Evolutionary conservation across 2,797 vertebrate genomes (phyloP).

Genomic region (Denticeps clupeoides): DNA sequence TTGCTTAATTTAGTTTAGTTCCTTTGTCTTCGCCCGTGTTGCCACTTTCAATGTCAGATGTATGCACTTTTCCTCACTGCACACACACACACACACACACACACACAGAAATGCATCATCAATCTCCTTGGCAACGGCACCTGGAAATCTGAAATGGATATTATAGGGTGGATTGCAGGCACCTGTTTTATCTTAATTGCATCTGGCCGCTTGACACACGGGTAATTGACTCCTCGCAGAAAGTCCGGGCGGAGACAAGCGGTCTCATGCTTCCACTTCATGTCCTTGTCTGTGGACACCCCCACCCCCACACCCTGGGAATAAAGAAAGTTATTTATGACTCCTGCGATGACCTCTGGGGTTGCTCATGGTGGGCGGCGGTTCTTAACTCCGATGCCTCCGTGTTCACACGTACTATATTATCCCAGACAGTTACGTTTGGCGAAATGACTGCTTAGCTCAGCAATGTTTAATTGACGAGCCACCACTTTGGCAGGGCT

Average conservation of each 20-base stretch:
- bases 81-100: conserved; percentile 22
- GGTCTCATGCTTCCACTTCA: neutral
- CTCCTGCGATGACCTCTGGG: conserved; percentile 12
- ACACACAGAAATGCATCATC: too few relatives aligned
- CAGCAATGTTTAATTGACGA: conserved; percentile 9
- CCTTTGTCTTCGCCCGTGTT: conserved; percentile 13
- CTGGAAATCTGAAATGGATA: conserved; percentile 19
- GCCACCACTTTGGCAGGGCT: conserved; percentile 10
- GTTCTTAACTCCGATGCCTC: conserved; percentile 24
- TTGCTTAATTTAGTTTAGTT: neutral
- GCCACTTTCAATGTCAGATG: conserved; percentile 14
- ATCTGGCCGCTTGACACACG: conserved; percentile 15
- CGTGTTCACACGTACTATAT: conserved; percentile 28
- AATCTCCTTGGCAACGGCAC: conserved; percentile 11
- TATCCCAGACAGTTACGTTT: conserved; percentile 23
- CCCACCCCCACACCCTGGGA: conserved; percentile 3
- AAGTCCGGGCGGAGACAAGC: conserved; percentile 7
- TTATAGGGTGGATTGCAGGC: conserved; percentile 13
- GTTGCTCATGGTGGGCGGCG: conserved; percentile 8
- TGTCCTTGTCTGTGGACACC: neutral
- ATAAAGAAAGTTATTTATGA: conserved; percentile 27
- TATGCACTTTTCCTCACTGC: conserved; percentile 10
- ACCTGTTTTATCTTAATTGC: conserved; percentile 29
- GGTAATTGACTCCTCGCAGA: conserved; percentile 14
- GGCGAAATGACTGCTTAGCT: conserved; percentile 7